phyloP scores from a whole-genome alignment of 2,113 vertebrate genomes.

The Zosterops lateralis region DNA sequence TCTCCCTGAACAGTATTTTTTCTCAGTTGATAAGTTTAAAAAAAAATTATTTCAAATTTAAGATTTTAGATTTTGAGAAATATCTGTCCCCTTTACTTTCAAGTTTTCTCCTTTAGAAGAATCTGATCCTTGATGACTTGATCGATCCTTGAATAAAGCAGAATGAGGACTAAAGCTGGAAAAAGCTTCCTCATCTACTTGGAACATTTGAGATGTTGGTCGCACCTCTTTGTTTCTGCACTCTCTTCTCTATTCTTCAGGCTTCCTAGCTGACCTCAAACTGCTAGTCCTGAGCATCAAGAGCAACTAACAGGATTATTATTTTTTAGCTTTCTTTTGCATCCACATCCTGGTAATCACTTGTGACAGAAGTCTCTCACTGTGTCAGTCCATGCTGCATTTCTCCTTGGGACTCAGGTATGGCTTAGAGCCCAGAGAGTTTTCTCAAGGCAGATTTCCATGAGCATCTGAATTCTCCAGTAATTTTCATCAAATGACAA shows the following conservation, averaged over 20 bases:
- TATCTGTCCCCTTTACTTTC: neutral
- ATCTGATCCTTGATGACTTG: neutral
- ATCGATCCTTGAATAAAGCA: neutral
- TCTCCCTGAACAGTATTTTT: neutral
- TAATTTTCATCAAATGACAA: neutral
- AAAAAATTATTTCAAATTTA: neutral
- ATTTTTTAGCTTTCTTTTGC: neutral
- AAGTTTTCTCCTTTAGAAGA: neutral
- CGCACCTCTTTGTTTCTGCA: neutral
- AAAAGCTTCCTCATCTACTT: neutral
- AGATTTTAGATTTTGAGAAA: neutral
- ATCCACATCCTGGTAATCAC: neutral
- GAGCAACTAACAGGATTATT: neutral
- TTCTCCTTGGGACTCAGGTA: neutral
- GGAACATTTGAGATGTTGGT: neutral
- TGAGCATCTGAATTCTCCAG: neutral
- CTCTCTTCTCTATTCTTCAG: neutral
- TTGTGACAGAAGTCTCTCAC: neutral
- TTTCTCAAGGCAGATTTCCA: neutral
- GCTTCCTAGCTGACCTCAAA: neutral
- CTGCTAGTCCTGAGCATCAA: neutral
- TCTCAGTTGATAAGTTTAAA: neutral
- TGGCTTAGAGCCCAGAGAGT: neutral
- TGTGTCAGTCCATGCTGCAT: neutral
- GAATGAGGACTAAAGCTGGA: neutral